Evolutionary conservation across 2,888 invertebrate genomes (phyloP), one percentile per base, ranked within the genome.

Genomic region (Brenthis daphne): DNA sequence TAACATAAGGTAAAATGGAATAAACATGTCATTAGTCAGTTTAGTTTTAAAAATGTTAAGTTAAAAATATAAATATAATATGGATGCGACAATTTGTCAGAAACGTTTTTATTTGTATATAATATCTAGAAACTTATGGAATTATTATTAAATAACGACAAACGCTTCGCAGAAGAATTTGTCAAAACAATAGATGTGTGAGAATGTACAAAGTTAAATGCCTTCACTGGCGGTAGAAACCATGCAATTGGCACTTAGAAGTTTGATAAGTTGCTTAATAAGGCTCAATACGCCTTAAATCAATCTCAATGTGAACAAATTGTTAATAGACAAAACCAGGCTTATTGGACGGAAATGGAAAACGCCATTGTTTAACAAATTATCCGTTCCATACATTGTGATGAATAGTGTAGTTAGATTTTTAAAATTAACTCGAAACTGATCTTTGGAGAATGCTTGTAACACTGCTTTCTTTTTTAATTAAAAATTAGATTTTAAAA

Each of bases 111-210:
- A 48, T 73, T 70, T 71, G 67, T 64, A 71, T 70, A 73, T 67
- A 43, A 65, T 72, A 67, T 54, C n/a, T 68, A 57, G 70, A 74
- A 77, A 64, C 76, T 79, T 77, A 76, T 6, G 33, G 50, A 71
- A 73, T 73, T 66, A 72, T 77, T 73, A 77, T 80, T 83, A 82
- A 82, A 82, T 82, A 84, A 73, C 70, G 74, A 73, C 77, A 78
- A 81, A 82, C 81, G 76, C 89, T 90, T 90, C 90, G 84, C 73
- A 86, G 90, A 90, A 90, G 89, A 76, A 77, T 76, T 76, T 75
- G 73, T 71, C 74, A 71, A 29, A 75, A 71, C 58, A 72, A 57
- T 65, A 20, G 20, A 1, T 20, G 75, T 70, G 47, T 71, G 60
- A 64, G 65, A 75, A 76, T 75, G 71, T 76, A 75, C 73, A 75